Evolutionary conservation across 2,888 invertebrate genomes (phyloP).

Genomic region (Cantharis nigra): DNA sequence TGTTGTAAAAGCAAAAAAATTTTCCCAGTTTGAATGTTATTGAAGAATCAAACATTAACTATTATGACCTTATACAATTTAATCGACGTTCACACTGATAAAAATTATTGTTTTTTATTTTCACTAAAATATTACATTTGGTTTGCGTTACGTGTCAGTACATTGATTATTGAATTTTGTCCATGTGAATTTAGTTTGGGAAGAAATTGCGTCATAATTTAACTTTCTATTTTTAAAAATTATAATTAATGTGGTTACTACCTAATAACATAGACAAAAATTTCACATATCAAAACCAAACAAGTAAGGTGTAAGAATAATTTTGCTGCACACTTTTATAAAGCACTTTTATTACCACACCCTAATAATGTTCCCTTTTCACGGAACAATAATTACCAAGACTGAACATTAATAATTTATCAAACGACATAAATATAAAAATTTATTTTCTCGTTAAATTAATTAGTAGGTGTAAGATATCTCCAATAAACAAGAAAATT

Average conservation of each 20-base stretch:
- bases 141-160: background rate
- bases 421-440: slow-evolving; percentile 2
- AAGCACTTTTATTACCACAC: background rate
- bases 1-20: background rate
- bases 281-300: background rate
- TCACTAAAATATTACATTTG: background rate
- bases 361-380: background rate
- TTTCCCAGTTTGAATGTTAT: background rate
- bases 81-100: background rate
- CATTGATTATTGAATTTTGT: background rate
- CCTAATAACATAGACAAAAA: background rate
- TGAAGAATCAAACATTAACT: background rate
- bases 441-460: background rate
- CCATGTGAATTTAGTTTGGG: background rate
- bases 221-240: background rate
- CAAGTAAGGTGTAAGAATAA: background rate
- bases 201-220: background rate
- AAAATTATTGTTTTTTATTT: background rate
- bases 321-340: background rate
- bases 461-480: background rate
- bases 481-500: background rate
- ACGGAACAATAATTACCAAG: slow-evolving; percentile 3
- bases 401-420: background rate
- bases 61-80: background rate
- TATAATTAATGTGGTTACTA: background rate